Base-by-base conservation (phyloP, 2,113 vertebrate genomes). In the Cygnus atratus region DNA sequence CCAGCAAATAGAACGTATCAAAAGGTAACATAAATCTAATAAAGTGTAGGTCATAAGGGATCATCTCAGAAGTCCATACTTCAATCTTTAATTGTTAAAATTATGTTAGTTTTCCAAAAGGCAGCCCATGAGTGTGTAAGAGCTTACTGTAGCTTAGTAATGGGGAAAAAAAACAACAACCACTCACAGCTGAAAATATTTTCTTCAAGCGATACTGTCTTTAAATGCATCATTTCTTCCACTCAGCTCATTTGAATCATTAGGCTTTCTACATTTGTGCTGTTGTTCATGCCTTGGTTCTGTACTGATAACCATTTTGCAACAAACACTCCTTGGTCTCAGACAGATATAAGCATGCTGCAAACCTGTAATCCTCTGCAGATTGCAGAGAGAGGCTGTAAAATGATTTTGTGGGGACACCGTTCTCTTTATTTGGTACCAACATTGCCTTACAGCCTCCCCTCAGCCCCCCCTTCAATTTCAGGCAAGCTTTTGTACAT, bases 11-110 rank as follows among this genome's bases (percentile, higher is more conserved):
- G 96, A 97, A 92, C 54, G 54, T 97, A 97, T 96, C 96, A 97
- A 97, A 98, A 97, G 92, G 96, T 62, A 93, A 86, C 96, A 97
- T 96, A 96, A 97, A 96, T 96, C 96, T 97, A 97, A 97, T 96
- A 97, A 97, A 79, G 89, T 87, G 83, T 91, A 96, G 92, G 96
- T 97, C 96, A 97, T 95, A 96, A 97, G 97, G 90, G 92, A 92
- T 97, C 82, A 73, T 97, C 96, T 97, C 92, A 97, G 95, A 97
- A 97, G 93, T 95, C 94, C 77, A 59, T 70, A 84, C 90, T 95
- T 96, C 93, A 92, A 84, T 95, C 82, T 97, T 95, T 96, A 97
- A 95, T 96, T 97, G 95, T 96, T 96, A 91, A 96, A 93, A 96
- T 95, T 94, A 96, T 85, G 83, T 74, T 81, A 88, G 88, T 93